A percentile compares a stretch with the other conserved stretches of the same genome.
These are phyloP conservation scores for Tenrec ecaudatus DNA, from an alignment of 2,113 vertebrate species.

Conservation along the genomic window DNA sequence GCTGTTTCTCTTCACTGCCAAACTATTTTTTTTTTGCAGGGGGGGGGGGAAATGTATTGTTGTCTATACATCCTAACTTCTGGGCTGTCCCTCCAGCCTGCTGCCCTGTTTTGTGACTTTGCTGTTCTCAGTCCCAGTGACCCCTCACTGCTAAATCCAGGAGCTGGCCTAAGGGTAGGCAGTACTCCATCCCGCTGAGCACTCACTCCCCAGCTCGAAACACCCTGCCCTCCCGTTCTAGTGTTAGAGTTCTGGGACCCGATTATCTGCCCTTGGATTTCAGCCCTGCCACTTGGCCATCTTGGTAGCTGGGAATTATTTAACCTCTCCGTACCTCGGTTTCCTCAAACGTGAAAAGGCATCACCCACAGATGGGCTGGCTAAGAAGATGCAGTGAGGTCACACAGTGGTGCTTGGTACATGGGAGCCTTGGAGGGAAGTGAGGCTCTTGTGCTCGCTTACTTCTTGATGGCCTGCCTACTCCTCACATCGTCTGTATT, in stretches of 20 bases:
- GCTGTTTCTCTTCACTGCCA: not conserved
- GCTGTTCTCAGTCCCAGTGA: not conserved
- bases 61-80: not conserved
- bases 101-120: not conserved
- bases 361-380: not conserved
- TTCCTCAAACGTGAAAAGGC: conserved; percentile 32
- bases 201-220: not conserved
- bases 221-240: not conserved
- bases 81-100: not conserved
- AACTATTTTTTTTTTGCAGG: not conserved
- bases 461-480: not conserved
- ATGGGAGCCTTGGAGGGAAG: not conserved
- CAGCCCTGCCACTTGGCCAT: not conserved
- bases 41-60: too few species aligned
- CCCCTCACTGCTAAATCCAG: conserved; percentile 43
- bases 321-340: not conserved
- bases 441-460: not conserved
- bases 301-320: not conserved
- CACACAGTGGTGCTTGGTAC: too few species aligned
- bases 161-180: not conserved
- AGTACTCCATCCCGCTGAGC: not conserved
- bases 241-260: not conserved
- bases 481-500: not conserved
- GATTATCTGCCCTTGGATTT: not conserved
- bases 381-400: not conserved